Conservation (phyloP, 1,140 invertebrate species). For the Cydia amplana region DNA sequence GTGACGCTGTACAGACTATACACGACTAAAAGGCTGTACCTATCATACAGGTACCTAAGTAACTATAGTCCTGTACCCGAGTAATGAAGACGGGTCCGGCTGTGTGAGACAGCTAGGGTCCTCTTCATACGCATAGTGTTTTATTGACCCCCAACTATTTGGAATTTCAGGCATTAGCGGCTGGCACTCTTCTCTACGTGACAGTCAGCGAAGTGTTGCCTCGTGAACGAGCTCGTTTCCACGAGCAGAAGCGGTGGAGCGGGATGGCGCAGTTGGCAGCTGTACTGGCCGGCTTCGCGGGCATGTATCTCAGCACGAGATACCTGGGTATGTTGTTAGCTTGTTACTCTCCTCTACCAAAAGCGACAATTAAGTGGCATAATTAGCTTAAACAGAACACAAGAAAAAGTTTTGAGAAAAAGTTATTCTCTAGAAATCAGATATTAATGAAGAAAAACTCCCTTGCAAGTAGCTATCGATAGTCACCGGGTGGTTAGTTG, state of each 20-base stretch:
- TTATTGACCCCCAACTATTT: constrained; percentile 13
- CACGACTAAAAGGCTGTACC: constrained; percentile 78
- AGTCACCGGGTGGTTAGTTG: too few relatives aligned
- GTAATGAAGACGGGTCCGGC: too few relatives aligned
- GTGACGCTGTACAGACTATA: constrained; percentile 70
- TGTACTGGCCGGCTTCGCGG: constrained; percentile 80
- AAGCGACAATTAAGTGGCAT: too few relatives aligned
- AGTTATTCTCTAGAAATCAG: too few relatives aligned
- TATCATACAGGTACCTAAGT: constrained; percentile 78
- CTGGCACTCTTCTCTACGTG: constrained; percentile 94
- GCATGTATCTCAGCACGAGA: constrained; percentile 79
- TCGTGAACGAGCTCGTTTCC: constrained; percentile 86
- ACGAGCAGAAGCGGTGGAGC: constrained; percentile 77
- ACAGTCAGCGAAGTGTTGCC: constrained; percentile 95
- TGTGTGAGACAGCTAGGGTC: too few relatives aligned
- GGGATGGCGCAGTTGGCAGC: constrained; percentile 82
- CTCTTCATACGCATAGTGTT: too few relatives aligned
- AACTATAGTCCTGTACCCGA: too few relatives aligned
- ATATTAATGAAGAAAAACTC: too few relatives aligned
- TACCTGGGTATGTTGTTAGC: constrained; percentile 54
- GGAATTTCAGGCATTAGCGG: constrained; percentile 86
- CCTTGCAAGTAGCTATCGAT: too few relatives aligned
- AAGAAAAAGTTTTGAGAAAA: too few relatives aligned
- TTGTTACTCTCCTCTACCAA: not conserved
- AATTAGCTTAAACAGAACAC: too few relatives aligned